phyloP scores from a whole-genome alignment of 1,140 invertebrate species.

The Zaprionus nigranus region DNA sequence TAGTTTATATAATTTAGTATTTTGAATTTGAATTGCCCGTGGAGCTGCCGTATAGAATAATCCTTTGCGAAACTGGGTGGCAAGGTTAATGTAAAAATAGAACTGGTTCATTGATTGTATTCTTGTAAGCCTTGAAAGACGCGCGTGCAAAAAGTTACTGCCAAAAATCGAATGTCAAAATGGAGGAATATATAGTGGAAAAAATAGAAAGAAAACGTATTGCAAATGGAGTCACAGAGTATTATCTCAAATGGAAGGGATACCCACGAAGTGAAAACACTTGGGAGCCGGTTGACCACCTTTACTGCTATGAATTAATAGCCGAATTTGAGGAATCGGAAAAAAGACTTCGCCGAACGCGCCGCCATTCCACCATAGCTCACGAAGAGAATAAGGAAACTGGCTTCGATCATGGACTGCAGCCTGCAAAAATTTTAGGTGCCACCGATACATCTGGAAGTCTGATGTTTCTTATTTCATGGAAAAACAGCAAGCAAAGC shows the following conservation, averaged over 20 bases:
- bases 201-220: slow-evolving; percentile 93
- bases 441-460: slow-evolving; percentile 97
- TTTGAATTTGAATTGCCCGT: not conserved
- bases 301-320: slow-evolving; percentile 96
- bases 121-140: not conserved
- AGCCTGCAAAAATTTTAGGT: slow-evolving; percentile 96
- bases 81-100: not conserved
- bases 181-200: slow-evolving; percentile 94
- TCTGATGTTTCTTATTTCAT: slow-evolving; percentile 98
- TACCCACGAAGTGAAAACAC: slow-evolving; percentile 92
- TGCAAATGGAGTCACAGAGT: slow-evolving; percentile 92
- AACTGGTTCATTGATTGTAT: not conserved
- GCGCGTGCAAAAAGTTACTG: not conserved
- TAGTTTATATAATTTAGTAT: not conserved
- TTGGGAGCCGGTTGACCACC: slow-evolving; percentile 94
- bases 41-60: not conserved
- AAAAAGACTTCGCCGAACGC: slow-evolving; percentile 78
- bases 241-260: slow-evolving; percentile 96
- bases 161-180: not conserved
- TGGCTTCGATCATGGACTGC: slow-evolving; percentile 95
- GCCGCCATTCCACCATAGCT: not conserved
- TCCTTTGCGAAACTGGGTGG: not conserved
- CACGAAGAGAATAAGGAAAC: slow-evolving; percentile 8
- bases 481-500: slow-evolving; percentile 96
- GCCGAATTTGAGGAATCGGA: slow-evolving; percentile 94